Conservation (phyloP, 2,888 invertebrate genomes). For the Nemotelus pantherinus region DNA sequence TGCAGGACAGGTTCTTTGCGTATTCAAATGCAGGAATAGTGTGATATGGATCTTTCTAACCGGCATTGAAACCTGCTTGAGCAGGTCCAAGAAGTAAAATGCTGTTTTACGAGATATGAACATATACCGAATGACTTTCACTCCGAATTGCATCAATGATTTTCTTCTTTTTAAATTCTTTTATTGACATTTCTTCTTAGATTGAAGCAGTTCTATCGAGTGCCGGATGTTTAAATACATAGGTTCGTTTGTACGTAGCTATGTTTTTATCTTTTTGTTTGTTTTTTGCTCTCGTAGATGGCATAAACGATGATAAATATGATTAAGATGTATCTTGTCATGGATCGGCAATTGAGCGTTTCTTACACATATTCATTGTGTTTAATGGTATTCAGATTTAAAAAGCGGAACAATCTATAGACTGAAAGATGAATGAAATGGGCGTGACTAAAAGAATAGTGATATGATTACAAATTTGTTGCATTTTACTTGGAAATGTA, state of each 20-base stretch:
- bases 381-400: constrained; percentile 9
- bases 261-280: neutral
- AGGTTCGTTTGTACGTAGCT: neutral
- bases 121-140: constrained; percentile 1
- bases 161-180: too few relatives aligned
- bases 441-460: neutral
- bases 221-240: too few relatives aligned
- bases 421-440: neutral
- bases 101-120: neutral
- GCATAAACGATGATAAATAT: too few relatives aligned
- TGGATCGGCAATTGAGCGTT: neutral
- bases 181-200: too few relatives aligned
- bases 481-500: too few relatives aligned
- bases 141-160: neutral
- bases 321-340: constrained; percentile 11
- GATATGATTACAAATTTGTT: neutral
- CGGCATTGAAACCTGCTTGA: neutral
- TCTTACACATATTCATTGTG: neutral
- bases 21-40: too few relatives aligned
- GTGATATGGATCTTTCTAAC: neutral
- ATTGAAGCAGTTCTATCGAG: too few relatives aligned
- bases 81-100: neutral
- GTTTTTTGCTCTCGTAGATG: neutral
- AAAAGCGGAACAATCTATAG: constrained; percentile 21
- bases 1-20: too few relatives aligned